Evolutionary conservation across 2,888 invertebrate genomes (phyloP).

Genomic region (Thysanoteuthis rhombus): DNA sequence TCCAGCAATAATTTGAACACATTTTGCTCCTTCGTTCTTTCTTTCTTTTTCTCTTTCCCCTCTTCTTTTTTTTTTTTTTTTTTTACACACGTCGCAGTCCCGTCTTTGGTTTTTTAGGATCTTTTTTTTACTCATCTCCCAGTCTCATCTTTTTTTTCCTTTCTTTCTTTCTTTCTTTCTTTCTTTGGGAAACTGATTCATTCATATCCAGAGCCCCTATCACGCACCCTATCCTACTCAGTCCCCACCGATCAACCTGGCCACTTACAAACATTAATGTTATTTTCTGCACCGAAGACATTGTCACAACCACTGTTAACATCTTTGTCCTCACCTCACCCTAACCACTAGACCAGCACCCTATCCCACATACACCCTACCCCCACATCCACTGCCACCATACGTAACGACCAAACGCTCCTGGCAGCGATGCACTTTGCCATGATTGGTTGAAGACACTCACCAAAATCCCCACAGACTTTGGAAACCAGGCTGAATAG

Average conservation of each 20-base stretch:
- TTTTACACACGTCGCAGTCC: background rate
- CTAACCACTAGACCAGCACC: background rate
- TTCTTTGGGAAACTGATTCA: background rate
- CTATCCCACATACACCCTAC: background rate
- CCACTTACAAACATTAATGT: slow-evolving; percentile 12
- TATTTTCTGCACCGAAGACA: background rate
- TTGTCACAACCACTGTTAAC: slow-evolving; percentile 12
- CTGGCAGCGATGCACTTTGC: background rate
- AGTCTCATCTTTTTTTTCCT: background rate
- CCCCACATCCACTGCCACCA: background rate
- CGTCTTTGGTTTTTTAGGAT: no score
- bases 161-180: background rate
- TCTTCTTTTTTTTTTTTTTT: background rate
- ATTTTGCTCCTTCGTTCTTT: background rate
- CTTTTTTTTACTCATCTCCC: background rate
- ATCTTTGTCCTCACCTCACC: slow-evolving; percentile 12
- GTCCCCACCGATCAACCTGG: background rate
- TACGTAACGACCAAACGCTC: background rate
- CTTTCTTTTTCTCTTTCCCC: background rate
- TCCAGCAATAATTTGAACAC: no score
- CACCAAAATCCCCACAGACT: background rate
- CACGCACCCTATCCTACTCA: background rate
- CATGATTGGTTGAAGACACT: slow-evolving; percentile 12
- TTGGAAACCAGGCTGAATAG: background rate
- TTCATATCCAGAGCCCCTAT: background rate